Conservation (phyloP, 2,888 invertebrate species). For the Shargacucullia verbasci region DNA sequence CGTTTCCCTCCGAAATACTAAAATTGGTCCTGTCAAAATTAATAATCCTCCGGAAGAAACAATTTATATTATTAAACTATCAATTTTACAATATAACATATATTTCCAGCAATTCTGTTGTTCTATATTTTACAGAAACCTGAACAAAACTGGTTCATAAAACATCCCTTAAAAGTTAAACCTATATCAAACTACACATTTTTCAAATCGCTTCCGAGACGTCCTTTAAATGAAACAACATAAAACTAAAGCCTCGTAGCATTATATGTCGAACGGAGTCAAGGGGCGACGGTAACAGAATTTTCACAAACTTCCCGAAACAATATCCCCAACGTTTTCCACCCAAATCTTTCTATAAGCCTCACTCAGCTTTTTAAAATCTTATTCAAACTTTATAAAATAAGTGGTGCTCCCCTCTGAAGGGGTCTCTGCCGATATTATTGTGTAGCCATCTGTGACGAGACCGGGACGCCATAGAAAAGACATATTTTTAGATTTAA, state of each 20-base stretch:
- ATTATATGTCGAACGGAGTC: constrained; percentile 41
- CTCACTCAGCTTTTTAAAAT: constrained; percentile 84
- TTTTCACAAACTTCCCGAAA: constrained; percentile 67
- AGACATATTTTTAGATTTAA: constrained; percentile 89
- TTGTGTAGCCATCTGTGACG: constrained; percentile 89
- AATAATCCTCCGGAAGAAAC: no score
- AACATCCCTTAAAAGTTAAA: constrained; percentile 6
- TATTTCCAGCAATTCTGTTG: neutral
- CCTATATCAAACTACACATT: constrained; percentile 18
- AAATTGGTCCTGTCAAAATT: no score
- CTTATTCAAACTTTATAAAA: constrained; percentile 89
- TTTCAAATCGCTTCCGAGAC: constrained; percentile 36
- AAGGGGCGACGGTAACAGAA: constrained; percentile 51
- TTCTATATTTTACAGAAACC: neutral
- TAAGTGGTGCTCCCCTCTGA: constrained; percentile 81
- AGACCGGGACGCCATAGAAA: constrained; percentile 80
- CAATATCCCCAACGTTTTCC: constrained; percentile 68
- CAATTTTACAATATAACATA: neutral
- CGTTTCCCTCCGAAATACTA: no score
- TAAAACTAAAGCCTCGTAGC: constrained; percentile 52
- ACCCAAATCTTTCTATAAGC: constrained; percentile 73
- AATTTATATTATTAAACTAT: no score
- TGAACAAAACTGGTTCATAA: neutral
- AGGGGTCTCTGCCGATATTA: constrained; percentile 81
- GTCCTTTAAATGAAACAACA: constrained; percentile 42